phyloP scores from a whole-genome alignment of 64 coral and sea anemone species.

The Platygyra sinensis region DNA sequence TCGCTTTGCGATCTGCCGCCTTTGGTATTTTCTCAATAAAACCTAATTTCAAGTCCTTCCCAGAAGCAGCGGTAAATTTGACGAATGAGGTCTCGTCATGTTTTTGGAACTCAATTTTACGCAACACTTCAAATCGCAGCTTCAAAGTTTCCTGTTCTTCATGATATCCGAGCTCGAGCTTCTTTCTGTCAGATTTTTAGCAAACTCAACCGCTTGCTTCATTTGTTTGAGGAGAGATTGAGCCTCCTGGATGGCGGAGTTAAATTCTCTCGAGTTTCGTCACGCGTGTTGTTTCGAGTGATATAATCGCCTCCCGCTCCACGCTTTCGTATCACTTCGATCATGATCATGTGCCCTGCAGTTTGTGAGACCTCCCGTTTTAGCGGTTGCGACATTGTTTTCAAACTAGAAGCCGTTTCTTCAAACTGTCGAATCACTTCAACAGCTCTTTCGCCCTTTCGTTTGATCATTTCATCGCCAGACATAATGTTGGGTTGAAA shows the following conservation, averaged over 20 bases:
- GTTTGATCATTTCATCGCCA: not conserved
- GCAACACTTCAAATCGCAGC: not conserved
- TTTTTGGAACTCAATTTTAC: not conserved
- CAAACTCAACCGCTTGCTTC: too few relatives aligned
- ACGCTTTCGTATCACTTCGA: not conserved
- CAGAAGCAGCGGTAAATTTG: too few relatives aligned
- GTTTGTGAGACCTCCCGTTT: not conserved
- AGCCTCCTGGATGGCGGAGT: too few relatives aligned
- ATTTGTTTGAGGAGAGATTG: too few relatives aligned
- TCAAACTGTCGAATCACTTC: not conserved
- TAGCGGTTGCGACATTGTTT: not conserved
- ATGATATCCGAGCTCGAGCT: not conserved
- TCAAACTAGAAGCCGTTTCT: not conserved
- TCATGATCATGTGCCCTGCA: conserved; percentile 2
- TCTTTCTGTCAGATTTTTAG: too few relatives aligned
- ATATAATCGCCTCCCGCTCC: not conserved
- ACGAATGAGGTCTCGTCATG: too few relatives aligned
- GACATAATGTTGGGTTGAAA: not conserved
- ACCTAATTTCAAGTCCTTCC: not conserved
- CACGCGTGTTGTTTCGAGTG: too few relatives aligned
- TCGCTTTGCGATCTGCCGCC: not conserved
- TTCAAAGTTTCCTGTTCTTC: not conserved
- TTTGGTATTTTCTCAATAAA: not conserved
- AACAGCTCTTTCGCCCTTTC: not conserved
- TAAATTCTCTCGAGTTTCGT: too few relatives aligned